A percentile compares a stretch with the other conserved stretches of the same genome.
phyloP scores from a whole-genome alignment of 2,888 invertebrate genomes.

The Drosophila formosana region DNA sequence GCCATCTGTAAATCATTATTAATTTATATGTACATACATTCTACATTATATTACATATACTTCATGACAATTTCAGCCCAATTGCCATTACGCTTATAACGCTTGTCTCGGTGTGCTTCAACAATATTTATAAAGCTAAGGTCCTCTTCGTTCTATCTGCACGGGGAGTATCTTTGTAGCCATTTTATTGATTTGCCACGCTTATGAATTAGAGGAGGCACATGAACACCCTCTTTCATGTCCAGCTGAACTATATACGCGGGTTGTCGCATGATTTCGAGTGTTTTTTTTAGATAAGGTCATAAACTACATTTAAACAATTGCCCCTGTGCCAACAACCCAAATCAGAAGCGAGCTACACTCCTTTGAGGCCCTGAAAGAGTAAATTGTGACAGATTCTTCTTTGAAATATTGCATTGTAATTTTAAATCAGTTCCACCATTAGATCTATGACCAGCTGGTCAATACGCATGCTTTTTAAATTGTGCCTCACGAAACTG shows the following conservation, averaged over 20 bases:
- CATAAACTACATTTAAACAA: too few relatives aligned
- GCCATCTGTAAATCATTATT: conserved; percentile 2
- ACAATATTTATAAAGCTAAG: conserved; percentile 45
- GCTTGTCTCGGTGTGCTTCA: conserved; percentile 47
- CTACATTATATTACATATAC: neutral
- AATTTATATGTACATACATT: neutral
- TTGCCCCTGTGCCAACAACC: conserved; percentile 42
- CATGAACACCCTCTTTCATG: conserved; percentile 25
- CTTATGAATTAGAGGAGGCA: conserved; percentile 54
- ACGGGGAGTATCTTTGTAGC: conserved; percentile 24
- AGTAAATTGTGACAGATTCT: conserved; percentile 30
- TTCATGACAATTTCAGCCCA: conserved; percentile 25
- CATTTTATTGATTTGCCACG: conserved; percentile 26
- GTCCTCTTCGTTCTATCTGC: conserved; percentile 26
- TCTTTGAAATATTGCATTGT: conserved; percentile 24
- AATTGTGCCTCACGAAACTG: too few relatives aligned
- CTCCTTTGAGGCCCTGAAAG: conserved; percentile 59
- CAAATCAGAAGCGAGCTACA: conserved; percentile 24
- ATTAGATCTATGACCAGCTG: too few relatives aligned
- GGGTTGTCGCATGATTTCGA: conserved; percentile 41
- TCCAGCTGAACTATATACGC: conserved; percentile 9
- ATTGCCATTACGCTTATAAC: conserved; percentile 52
- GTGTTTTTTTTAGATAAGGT: neutral
- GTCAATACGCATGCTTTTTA: too few relatives aligned
- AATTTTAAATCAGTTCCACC: conserved; percentile 16